phyloP scores from a whole-genome alignment of 1,140 invertebrate species.

The Zeugodacus cucurbitae region DNA sequence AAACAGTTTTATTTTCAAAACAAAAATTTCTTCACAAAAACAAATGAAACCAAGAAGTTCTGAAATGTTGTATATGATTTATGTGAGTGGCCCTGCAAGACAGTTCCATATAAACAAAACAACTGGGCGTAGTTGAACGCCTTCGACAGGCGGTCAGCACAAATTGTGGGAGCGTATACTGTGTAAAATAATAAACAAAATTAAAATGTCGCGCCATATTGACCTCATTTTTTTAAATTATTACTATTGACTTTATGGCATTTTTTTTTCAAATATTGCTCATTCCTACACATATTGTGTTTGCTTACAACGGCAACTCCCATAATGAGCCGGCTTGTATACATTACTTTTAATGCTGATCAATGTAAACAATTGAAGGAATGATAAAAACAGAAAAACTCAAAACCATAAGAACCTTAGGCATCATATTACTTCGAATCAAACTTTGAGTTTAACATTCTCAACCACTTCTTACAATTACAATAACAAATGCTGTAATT shows the following conservation, averaged over 20 bases:
- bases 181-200: background rate
- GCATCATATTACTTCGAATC: background rate
- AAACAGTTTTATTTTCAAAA: too few species aligned
- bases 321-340: background rate
- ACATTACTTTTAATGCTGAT: background rate
- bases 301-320: background rate
- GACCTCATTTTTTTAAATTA: constrained; percentile 18
- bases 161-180: background rate
- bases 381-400: background rate
- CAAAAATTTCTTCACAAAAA: too few species aligned
- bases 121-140: background rate
- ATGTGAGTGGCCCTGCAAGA: background rate
- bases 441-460: constrained; percentile 12
- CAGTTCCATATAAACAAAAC: background rate
- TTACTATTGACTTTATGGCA: background rate
- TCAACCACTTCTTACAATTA: constrained; percentile 61
- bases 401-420: background rate
- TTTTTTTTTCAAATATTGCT: background rate
- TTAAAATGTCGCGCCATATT: constrained; percentile 20
- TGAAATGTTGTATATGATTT: background rate
- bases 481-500: constrained; percentile 46
- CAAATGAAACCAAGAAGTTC: too few species aligned
- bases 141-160: background rate
- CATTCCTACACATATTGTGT: background rate
- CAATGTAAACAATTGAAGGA: background rate